phyloP scores from a whole-genome alignment of 1,140 invertebrate species.

The Lamellibrachia luymesi region DNA sequence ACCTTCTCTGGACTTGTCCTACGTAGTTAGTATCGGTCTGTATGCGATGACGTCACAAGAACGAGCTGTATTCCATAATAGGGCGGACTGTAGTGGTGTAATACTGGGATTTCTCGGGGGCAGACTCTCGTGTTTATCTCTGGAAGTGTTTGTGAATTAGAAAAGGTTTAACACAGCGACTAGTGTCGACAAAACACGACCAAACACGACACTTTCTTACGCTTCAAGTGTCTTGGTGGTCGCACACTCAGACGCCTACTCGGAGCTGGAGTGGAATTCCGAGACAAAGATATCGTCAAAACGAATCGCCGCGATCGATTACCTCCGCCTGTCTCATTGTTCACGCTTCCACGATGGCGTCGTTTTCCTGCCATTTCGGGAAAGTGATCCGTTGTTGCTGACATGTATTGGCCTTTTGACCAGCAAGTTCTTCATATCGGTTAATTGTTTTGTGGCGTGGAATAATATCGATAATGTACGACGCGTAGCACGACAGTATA shows the following conservation, averaged over 20 bases:
- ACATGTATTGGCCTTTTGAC: not conserved
- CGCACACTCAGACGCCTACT: not conserved
- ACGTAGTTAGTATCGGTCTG: too few relatives aligned
- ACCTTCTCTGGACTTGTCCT: too few relatives aligned
- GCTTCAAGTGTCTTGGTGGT: not conserved
- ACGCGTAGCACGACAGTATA: not conserved
- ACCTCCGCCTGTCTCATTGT: not conserved
- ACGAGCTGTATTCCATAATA: too few relatives aligned
- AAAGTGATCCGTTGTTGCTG: not conserved
- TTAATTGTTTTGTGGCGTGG: not conserved
- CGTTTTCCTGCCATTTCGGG: not conserved
- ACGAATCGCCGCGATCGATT: not conserved
- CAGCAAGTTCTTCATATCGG: not conserved
- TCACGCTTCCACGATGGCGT: not conserved
- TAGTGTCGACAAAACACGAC: too few relatives aligned
- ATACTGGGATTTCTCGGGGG: too few relatives aligned
- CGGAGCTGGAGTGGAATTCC: not conserved
- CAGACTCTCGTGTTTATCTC: too few relatives aligned
- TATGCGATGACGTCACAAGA: too few relatives aligned
- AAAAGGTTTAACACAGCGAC: too few relatives aligned
- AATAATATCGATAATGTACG: slow-evolving; percentile 1
- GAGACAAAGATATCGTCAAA: not conserved
- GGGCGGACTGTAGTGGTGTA: too few relatives aligned
- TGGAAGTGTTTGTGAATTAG: too few relatives aligned
- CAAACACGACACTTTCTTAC: too few relatives aligned